phyloP scores from a whole-genome alignment of 2,888 invertebrate genomes.

The Eristalinus sepulchralis region DNA sequence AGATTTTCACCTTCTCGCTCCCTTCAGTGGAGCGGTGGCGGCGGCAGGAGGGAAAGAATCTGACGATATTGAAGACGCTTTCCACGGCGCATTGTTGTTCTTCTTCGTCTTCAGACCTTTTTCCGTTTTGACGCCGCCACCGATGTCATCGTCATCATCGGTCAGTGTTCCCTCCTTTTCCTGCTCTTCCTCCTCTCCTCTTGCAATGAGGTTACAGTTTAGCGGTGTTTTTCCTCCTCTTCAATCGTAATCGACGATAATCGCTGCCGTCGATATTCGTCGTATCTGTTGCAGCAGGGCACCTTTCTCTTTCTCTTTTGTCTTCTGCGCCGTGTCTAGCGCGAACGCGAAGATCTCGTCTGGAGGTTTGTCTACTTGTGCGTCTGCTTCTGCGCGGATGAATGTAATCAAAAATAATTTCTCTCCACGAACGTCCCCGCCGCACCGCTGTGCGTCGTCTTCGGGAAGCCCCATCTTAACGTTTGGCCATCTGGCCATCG shows the following conservation, averaged over 20 bases:
- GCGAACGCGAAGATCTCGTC: slow-evolving; percentile 16
- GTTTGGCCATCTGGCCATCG: background rate
- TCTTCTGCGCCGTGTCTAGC: slow-evolving; percentile 47
- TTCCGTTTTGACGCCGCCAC: background rate
- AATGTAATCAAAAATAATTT: slow-evolving; percentile 34
- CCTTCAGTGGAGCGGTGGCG: background rate
- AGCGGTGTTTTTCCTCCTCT: slow-evolving; percentile 23
- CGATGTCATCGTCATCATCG: background rate
- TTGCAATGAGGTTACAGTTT: slow-evolving; percentile 31
- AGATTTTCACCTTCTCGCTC: slow-evolving; percentile 36
- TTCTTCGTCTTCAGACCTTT: slow-evolving; percentile 2
- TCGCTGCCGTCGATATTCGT: slow-evolving; percentile 14
- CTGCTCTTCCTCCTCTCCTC: background rate
- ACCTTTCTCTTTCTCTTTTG: slow-evolving; percentile 22
- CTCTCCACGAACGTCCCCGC: slow-evolving; percentile 23
- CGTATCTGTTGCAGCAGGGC: slow-evolving; percentile 51
- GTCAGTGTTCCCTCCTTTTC: too few relatives aligned
- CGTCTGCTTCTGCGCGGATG: background rate
- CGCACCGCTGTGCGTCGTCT: background rate
- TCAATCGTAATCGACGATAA: slow-evolving; percentile 51
- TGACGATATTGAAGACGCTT: slow-evolving; percentile 15
- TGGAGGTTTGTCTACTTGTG: background rate
- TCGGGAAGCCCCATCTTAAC: background rate
- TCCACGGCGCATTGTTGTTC: slow-evolving; percentile 25
- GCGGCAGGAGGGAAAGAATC: background rate